These are phyloP conservation scores for Pseudomugil gertrudae DNA, from an alignment of 2,797 vertebrate genomes.

Conservation along the genomic window DNA sequence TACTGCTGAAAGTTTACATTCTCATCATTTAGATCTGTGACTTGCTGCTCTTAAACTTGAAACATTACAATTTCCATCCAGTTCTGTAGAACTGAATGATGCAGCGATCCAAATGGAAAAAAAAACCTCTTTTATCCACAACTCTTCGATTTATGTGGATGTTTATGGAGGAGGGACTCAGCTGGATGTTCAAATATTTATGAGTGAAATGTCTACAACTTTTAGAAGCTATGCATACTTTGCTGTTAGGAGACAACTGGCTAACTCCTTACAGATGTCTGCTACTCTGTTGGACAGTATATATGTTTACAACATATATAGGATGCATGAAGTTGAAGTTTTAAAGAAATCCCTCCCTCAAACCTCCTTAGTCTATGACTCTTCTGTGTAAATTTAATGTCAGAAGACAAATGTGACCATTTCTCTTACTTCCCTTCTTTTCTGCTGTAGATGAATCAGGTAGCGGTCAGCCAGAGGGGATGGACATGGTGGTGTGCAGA, in stretches of 20 bases:
- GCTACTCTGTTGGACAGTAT: conserved; percentile 42
- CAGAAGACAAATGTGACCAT: conserved; percentile 9
- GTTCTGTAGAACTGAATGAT: conserved; percentile 42
- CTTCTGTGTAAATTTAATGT: conserved; percentile 17
- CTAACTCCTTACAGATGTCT: conserved; percentile 71
- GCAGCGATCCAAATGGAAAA: conserved; percentile 19
- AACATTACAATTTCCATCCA: conserved; percentile 39
- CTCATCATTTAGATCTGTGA: conserved; percentile 15
- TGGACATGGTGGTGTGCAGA: conserved; percentile 85
- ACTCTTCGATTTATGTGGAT: conserved; percentile 40
- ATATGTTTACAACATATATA: conserved; percentile 57
- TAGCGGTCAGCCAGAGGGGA: conserved; percentile 81
- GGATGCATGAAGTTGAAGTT: too few species aligned
- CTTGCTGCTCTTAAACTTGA: conserved; percentile 22
- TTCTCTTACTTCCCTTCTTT: background rate
- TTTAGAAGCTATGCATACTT: conserved; percentile 56
- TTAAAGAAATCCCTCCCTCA: background rate
- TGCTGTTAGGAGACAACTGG: conserved; percentile 52
- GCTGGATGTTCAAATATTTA: conserved; percentile 74
- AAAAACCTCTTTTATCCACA: conserved; percentile 43
- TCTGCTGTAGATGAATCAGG: conserved; percentile 81
- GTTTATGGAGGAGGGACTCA: conserved; percentile 72
- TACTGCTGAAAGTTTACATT: background rate
- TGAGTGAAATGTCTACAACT: conserved; percentile 65
- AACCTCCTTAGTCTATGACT: background rate